These are phyloP conservation scores for Stenurella melanura DNA, from an alignment of 2,888 invertebrate genomes.

Conservation along the genomic window DNA sequence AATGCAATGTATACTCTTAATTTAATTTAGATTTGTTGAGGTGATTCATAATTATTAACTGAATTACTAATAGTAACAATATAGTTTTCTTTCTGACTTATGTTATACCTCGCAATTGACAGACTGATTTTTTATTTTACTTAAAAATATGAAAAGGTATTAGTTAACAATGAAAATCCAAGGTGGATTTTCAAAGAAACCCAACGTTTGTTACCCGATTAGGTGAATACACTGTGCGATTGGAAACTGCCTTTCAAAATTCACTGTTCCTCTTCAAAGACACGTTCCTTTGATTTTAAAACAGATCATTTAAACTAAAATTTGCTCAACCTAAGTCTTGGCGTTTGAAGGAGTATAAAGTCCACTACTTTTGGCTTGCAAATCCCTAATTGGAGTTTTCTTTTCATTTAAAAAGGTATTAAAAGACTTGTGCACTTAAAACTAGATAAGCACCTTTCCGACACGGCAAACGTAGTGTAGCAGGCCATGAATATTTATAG, in stretches of 20 bases:
- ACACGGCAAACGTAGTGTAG: background rate
- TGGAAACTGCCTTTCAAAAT: background rate
- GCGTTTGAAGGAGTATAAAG: background rate
- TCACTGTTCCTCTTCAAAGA: background rate
- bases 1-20: too few relatives aligned
- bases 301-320: constrained; percentile 11
- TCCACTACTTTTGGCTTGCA: constrained; percentile 19
- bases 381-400: constrained; percentile 29
- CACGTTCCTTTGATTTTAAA: background rate
- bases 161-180: too few relatives aligned
- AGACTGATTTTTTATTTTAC: too few relatives aligned
- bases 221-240: background rate
- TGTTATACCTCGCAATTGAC: too few relatives aligned
- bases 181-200: too few relatives aligned
- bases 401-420: constrained; percentile 32
- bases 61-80: too few relatives aligned
- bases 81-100: too few relatives aligned
- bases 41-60: too few relatives aligned
- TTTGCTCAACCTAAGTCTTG: background rate
- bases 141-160: too few relatives aligned
- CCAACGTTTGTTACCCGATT: too few relatives aligned
- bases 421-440: constrained; percentile 20
- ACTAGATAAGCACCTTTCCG: constrained; percentile 11
- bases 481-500: constrained; percentile 32
- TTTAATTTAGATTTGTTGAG: too few relatives aligned